phyloP scores from a whole-genome alignment of 2,888 invertebrate species.

The Ophion slaviceki region DNA sequence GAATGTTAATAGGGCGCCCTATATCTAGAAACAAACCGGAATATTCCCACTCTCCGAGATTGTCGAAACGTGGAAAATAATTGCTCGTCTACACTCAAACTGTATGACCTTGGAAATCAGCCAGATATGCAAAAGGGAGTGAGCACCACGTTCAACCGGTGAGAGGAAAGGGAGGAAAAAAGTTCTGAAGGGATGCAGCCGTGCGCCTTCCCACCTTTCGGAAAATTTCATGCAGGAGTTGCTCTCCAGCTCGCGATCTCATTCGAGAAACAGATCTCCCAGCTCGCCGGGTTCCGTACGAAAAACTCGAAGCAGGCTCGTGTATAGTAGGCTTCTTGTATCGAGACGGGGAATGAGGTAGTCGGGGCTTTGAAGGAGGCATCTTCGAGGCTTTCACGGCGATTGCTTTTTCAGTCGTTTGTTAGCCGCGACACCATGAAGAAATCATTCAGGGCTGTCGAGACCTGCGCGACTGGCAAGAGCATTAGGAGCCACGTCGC shows the following conservation, averaged over 20 bases:
- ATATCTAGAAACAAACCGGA: neutral
- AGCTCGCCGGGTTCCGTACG: slow-evolving; percentile 21
- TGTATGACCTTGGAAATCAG: slow-evolving; percentile 28
- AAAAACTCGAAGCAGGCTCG: slow-evolving; percentile 33
- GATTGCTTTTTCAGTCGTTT: slow-evolving; percentile 77
- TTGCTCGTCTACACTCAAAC: neutral
- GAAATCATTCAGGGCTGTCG: slow-evolving; percentile 61
- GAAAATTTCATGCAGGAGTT: slow-evolving; percentile 49
- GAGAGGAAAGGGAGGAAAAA: slow-evolving; percentile 26
- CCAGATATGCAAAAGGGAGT: slow-evolving; percentile 4
- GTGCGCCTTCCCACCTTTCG: slow-evolving; percentile 31
- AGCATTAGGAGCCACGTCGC: neutral
- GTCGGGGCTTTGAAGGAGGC: slow-evolving; percentile 38
- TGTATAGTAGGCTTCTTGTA: slow-evolving; percentile 35
- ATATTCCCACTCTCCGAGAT: neutral
- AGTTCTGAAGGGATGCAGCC: slow-evolving; percentile 27
- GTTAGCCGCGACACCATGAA: slow-evolving; percentile 69
- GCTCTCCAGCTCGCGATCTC: slow-evolving; percentile 22
- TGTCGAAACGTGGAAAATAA: neutral
- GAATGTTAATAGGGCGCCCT: neutral
- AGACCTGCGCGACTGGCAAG: slow-evolving; percentile 1
- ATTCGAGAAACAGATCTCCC: slow-evolving; percentile 35
- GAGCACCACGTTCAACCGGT: neutral
- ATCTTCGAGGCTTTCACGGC: slow-evolving; percentile 75
- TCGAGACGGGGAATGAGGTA: slow-evolving; percentile 25